A percentile compares a stretch with the other conserved stretches of the same genome.
Evolutionary conservation across 1,140 invertebrate species (phyloP).

Genomic region (Diploscapter pachys): DNA sequence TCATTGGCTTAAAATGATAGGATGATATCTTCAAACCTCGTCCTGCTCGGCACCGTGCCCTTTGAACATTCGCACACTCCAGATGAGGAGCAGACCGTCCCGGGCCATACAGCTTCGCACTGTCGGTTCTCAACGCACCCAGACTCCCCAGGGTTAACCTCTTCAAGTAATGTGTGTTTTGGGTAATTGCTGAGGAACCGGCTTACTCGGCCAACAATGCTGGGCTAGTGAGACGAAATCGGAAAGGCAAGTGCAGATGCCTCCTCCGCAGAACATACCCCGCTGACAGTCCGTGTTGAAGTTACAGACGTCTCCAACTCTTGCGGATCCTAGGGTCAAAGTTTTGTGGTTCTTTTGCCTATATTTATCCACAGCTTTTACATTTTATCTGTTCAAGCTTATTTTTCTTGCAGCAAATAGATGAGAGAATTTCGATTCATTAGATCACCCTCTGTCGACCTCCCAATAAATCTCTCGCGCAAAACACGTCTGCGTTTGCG

Average conservation of each 20-base stretch:
- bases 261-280: conserved; percentile 56
- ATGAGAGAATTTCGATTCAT: not conserved
- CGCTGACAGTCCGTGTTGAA: conserved; percentile 49
- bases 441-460: not conserved
- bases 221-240: conserved; percentile 55
- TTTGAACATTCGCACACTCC: conserved; percentile 55
- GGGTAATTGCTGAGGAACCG: conserved; percentile 18
- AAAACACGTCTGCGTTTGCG: not conserved
- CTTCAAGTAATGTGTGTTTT: conserved; percentile 29
- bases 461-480: not conserved
- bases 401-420: not conserved
- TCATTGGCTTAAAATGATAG: not conserved
- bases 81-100: conserved; percentile 42
- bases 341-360: not conserved
- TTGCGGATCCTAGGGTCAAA: conserved; percentile 16
- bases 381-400: conserved; percentile 5
- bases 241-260: conserved; percentile 49
- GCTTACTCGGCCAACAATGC: conserved; percentile 55
- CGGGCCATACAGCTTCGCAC: conserved; percentile 56
- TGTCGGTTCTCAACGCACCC: conserved; percentile 54
- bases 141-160: conserved; percentile 53
- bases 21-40: conserved; percentile 8
- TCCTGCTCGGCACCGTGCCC: conserved; percentile 45
- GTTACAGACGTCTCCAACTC: conserved; percentile 40
- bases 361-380: not conserved